Evolutionary conservation across 2,113 vertebrate species (phyloP).

Genomic region (Pogonocichla stellata): DNA sequence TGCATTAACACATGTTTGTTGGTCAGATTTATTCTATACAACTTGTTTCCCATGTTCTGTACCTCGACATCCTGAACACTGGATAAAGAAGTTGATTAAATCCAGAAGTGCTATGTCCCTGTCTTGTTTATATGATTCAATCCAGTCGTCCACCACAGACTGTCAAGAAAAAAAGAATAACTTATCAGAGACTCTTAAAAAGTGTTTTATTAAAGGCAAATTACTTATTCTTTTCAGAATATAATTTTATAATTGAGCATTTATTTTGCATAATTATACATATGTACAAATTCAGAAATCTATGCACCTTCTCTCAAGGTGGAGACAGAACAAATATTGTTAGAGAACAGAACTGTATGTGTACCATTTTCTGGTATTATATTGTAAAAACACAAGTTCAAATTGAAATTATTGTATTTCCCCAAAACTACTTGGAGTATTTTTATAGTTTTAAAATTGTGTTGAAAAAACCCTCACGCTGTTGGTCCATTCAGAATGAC

Average conservation of each 20-base stretch:
- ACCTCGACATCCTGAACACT: constrained; percentile 99
- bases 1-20: neutral
- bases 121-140: constrained; percentile 99
- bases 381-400: neutral
- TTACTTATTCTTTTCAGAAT: constrained; percentile 15
- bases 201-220: constrained; percentile 44
- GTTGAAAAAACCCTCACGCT: neutral
- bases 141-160: constrained; percentile 99
- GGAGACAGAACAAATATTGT: constrained; percentile 66
- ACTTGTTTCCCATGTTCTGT: constrained; percentile 62
- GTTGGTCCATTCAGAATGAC: neutral
- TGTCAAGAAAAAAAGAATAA: constrained; percentile 69
- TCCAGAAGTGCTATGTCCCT: constrained; percentile 96
- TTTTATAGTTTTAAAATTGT: neutral
- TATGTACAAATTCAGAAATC: neutral
- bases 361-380: neutral
- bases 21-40: constrained; percentile 41
- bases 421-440: neutral
- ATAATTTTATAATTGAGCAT: constrained; percentile 6
- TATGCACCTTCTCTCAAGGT: constrained; percentile 18
- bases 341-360: neutral
- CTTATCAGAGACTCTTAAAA: constrained; percentile 58
- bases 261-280: constrained; percentile 34
- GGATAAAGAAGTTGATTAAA: constrained; percentile 99
- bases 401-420: neutral